phyloP scores from a whole-genome alignment of 2,797 vertebrate genomes.

The Discoglossus pictus region DNA sequence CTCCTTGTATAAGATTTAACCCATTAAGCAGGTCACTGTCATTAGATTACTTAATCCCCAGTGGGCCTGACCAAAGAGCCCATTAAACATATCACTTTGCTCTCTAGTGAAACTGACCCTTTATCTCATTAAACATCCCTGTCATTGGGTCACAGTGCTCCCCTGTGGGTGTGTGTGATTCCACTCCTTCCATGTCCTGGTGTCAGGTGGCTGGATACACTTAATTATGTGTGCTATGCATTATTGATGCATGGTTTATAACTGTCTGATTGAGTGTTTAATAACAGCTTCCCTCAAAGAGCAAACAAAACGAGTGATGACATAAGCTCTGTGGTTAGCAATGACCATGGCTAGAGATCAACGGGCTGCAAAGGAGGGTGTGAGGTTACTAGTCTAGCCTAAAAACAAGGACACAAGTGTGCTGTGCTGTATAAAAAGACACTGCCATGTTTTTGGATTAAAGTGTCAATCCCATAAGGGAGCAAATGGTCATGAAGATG shows the following conservation, averaged over 20 bases:
- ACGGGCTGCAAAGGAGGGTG: neutral
- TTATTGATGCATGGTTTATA: constrained; percentile 38
- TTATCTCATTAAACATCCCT: no score
- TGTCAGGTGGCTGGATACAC: constrained; percentile 3
- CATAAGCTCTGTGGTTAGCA: constrained; percentile 6
- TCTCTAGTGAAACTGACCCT: no score
- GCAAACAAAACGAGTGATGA: constrained; percentile 30
- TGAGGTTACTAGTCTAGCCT: neutral
- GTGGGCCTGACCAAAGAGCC: neutral
- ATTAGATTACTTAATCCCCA: constrained; percentile 5
- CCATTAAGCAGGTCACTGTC: constrained; percentile 1
- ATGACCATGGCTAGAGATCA: constrained; percentile 1
- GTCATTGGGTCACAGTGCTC: no score
- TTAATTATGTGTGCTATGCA: constrained; percentile 37
- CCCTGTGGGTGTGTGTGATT: no score
- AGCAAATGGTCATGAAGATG: neutral
- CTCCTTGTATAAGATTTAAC: no score
- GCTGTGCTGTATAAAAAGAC: no score
- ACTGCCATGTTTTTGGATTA: no score
- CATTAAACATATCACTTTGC: no score
- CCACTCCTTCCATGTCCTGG: constrained; percentile 21
- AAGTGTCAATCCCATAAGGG: no score
- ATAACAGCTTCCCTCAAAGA: neutral
- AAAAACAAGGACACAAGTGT: no score
- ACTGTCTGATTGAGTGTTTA: neutral